Evolutionary conservation across 2,888 invertebrate genomes (phyloP), one percentile per base, ranked within the genome.

Genomic region (Pachliopta kotzebuea): DNA sequence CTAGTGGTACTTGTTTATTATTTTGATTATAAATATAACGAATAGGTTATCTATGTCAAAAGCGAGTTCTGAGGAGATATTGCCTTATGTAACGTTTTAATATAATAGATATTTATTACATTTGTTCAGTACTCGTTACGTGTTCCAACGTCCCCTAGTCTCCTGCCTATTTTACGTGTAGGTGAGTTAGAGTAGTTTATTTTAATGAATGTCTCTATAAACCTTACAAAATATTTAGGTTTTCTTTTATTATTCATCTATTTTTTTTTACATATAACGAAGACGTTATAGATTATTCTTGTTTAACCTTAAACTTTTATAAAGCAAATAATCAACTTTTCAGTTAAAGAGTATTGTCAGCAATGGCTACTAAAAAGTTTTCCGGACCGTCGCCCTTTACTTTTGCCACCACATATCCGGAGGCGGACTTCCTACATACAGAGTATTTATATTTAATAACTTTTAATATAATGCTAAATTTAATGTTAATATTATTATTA

Each of bases 321-420:
- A 37, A 37, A 11, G 45, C 18, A 45, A 45, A 45, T 52, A 52
- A 52, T n/a, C 21, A 49, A 20, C 26, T 37, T 26, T 53, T 42
- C 50, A 60, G 17, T 50, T 55, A 31, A 56, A 23, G 11, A 14
- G 23, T 49, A 54, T 45, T 42, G 56, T 37, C 37, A 49, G 56
- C 54, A 70, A 93, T 93, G 93, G 92, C 93, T 7, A 93, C 93
- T 11, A 73, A 76, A 23, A 88, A 92, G 72, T 93, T 91, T 71
- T 85, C 85, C 37, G 88, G 86, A 54, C 78, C 85, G 37, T 93
- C 93, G 17, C 93, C 93, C 1, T 93, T 93, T 71, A 72, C 72
- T 3, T 73, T 82, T 0, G 70, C 76, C 17, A 72, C 76, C 9
- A 68, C 72, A 0, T 81, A 90, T 55, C 89, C 92, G 0, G 69